phyloP scores from a whole-genome alignment of 1,140 invertebrate species.

The Campodea augens region DNA sequence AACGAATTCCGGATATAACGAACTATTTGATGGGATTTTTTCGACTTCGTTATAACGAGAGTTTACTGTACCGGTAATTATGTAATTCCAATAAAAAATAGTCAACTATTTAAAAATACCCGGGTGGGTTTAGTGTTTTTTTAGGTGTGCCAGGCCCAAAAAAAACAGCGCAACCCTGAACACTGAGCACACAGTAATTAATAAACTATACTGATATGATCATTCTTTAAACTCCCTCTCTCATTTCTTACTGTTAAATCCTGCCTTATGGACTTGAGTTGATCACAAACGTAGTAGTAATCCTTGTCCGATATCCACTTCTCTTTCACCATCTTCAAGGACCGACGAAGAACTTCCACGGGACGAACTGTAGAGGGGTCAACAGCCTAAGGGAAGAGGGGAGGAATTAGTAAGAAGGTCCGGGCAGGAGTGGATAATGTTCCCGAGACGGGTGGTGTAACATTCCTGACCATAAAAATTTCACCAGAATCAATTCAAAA shows the following conservation, averaged over 20 bases:
- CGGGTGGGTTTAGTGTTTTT: too few species aligned
- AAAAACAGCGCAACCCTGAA: background rate
- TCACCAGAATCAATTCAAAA: slow-evolving; percentile 4
- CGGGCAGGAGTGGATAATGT: background rate
- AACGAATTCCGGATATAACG: too few species aligned
- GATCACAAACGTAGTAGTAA: slow-evolving; percentile 92
- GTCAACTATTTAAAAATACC: too few species aligned
- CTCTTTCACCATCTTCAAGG: slow-evolving; percentile 72
- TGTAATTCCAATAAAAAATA: too few species aligned
- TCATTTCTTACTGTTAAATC: slow-evolving; percentile 69
- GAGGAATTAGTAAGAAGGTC: slow-evolving; percentile 9
- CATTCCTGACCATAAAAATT: background rate
- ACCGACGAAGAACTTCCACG: slow-evolving; percentile 59
- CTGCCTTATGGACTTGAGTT: slow-evolving; percentile 94
- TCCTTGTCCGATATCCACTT: slow-evolving; percentile 76
- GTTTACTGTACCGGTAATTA: too few species aligned
- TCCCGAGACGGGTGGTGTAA: background rate
- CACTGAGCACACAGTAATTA: slow-evolving; percentile 7
- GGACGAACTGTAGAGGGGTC: slow-evolving; percentile 79
- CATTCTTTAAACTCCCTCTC: slow-evolving; percentile 3
- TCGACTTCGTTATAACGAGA: too few species aligned
- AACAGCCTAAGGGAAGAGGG: slow-evolving; percentile 73
- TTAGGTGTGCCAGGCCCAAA: too few species aligned
- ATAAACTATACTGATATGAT: slow-evolving; percentile 7
- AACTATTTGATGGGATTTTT: too few species aligned